Evolutionary conservation across 1,140 invertebrate species (phyloP), one percentile per base, ranked within the genome.

Genomic region (Pseudobourletiella spinata): DNA sequence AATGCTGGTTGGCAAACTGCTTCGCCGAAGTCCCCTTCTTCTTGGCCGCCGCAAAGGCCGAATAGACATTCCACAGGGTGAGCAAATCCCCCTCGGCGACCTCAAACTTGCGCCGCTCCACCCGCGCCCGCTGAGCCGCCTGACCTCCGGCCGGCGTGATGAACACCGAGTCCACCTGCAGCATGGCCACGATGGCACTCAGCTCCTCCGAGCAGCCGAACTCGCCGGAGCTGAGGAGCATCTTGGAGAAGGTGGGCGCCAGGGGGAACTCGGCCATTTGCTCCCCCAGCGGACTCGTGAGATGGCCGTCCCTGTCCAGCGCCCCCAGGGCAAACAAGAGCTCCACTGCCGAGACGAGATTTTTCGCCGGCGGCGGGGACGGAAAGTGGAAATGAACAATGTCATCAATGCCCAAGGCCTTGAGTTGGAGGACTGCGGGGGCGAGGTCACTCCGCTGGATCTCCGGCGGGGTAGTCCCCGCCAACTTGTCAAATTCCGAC

Each of bases 81-180:
- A 98, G 78, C 25, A 97, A 81, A 78, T 99, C 96, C 0, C 96
- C 96, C 79, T 99, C 94, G 26, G 84, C 84, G 3, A 95, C 94
- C 78, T 95, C 84, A 73, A 95, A 95, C 62, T 86, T 81, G 20
- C 89, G 76, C 73, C 85, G 87, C 3, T 82, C 82, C 11, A 88
- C 76, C 64, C 86, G 81, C 25, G 84, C 82, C 69, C 81, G 83
- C 43, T 85, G 77, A 30, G 80, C 75, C 1, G 78, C 79, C 58
- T 82, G 80, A 24, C 82, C 79, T 18, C 82, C 80, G 0, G 79
- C 76, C 0, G 88, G 86, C 25, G 80, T 81, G n/a, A 85, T 77
- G 72, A 93, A 94, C 2, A 96, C 80, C 67, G 87, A 87, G 75
- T 96, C 86, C 6, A 98, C 89, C 81, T 98, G 94, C 4, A 95